Evolutionary conservation across 1,140 invertebrate genomes (phyloP).

Genomic region (Physella acuta): DNA sequence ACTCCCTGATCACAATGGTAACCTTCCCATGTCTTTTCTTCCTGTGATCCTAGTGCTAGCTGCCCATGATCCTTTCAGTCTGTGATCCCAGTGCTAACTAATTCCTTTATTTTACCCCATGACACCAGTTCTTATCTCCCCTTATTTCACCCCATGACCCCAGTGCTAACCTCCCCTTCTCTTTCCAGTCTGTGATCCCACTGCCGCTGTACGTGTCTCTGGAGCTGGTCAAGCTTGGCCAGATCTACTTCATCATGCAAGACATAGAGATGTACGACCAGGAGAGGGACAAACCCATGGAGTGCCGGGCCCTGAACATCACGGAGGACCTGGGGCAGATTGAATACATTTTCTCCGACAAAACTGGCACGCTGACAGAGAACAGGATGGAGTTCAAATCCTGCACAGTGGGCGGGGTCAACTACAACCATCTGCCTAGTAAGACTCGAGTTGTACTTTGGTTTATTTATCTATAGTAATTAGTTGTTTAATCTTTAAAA

Average conservation of each 20-base stretch:
- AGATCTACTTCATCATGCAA: constrained; percentile 93
- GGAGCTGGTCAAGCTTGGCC: constrained; percentile 93
- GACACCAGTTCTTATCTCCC: too few relatives aligned
- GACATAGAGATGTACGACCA: constrained; percentile 85
- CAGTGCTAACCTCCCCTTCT: too few relatives aligned
- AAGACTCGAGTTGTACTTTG: background rate
- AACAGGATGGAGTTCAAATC: constrained; percentile 93
- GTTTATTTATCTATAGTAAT: too few relatives aligned
- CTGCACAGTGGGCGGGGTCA: constrained; percentile 84
- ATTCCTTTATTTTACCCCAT: too few relatives aligned
- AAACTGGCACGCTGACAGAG: constrained; percentile 95
- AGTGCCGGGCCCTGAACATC: constrained; percentile 94
- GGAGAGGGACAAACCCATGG: constrained; percentile 78
- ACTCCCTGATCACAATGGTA: too few relatives aligned
- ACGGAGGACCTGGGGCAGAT: constrained; percentile 95
- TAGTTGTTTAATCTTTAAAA: too few relatives aligned
- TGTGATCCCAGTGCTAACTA: too few relatives aligned
- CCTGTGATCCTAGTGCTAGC: too few relatives aligned
- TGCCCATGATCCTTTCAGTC: too few relatives aligned
- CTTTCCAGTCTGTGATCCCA: constrained; percentile 87
- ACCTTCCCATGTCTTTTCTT: too few relatives aligned
- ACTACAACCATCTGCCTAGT: constrained; percentile 67
- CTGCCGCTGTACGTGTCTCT: constrained; percentile 94
- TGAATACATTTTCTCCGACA: constrained; percentile 95
- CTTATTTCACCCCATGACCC: too few relatives aligned